A percentile compares a stretch with the other conserved stretches of the same genome.
Conservation (phyloP, 2,113 vertebrate genomes). For the Cavia aperea region DNA sequence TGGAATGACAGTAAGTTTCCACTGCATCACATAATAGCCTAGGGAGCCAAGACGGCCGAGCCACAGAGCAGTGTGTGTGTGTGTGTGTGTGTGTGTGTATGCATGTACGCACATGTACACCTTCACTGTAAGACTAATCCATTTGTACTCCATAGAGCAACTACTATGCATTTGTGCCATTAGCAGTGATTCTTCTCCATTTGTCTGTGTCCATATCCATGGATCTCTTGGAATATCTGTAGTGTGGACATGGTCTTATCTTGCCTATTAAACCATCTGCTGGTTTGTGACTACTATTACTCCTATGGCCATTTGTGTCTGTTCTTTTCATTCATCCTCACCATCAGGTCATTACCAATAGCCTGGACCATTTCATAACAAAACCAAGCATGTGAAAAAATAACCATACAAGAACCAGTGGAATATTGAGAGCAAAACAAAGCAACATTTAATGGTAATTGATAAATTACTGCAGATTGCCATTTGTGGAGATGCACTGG, state of each 20-base stretch:
- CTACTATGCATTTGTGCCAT: neutral
- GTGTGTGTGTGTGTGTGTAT: too few relatives aligned
- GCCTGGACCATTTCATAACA: neutral
- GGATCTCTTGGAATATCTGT: neutral
- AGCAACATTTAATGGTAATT: neutral
- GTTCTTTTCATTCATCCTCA: neutral
- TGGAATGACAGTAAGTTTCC: neutral
- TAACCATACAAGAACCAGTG: neutral
- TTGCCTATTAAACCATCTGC: neutral
- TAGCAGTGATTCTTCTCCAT: neutral
- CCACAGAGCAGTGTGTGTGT: neutral
- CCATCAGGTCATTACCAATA: neutral
- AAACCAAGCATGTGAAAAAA: slow-evolving; percentile 33
- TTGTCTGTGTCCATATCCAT: neutral
- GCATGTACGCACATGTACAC: neutral
- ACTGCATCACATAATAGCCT: neutral
- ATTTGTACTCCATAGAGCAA: neutral
- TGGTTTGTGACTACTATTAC: neutral
- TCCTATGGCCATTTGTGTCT: neutral
- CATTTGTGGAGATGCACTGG: neutral
- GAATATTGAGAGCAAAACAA: slow-evolving; percentile 3
- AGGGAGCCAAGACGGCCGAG: neutral
- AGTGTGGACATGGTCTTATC: neutral
- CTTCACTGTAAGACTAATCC: neutral
- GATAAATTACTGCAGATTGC: slow-evolving; percentile 24